Base-by-base conservation (phyloP, 2,888 invertebrate genomes). In the Ophion slaviceki region DNA sequence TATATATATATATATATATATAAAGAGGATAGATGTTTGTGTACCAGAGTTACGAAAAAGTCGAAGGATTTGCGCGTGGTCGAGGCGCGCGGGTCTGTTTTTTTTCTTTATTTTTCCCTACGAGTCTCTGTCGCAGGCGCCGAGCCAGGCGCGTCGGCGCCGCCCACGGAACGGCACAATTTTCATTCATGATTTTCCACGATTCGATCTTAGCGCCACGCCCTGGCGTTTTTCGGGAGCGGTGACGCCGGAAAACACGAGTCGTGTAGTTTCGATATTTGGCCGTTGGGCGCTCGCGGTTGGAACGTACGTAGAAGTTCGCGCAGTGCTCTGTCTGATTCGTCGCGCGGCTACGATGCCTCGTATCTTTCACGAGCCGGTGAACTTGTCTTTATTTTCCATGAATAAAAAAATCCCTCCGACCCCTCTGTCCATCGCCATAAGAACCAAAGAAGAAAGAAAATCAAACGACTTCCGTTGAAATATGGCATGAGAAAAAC, bases 181-280 rank as follows among this genome's bases (percentile, higher is more conserved):
- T 92, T 92, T 92, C 92, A 92, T 92, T 92, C 92, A 92, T 92
- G 91, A 89, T 92, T 92, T 91, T 89, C 47, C 86, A 84, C 87
- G 86, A 62, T 82, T 75, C 89, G 88, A 89, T 86, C 84, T 88
- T 86, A 89, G 89, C 88, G 89, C 88, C 89, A 87, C 88, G 87
- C 88, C 85, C 86, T 85, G 74, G 79, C 79, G 85, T 78, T 64
- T 78, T 74, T 45, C 82, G 74, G 81, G 75, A 57, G 53, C 82
- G 78, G 76, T 79, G 64, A 86, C 74, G 70, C 70, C 71, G 79
- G 45, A 10, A 80, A 86, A 72, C 82, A 68, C 70, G 5, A 32
- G 57, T 47, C 47, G 47, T 47, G 11, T 47, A 77, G 57, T 75
- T 78, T 80, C 68, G 66, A 10, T 71, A 70, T 71, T 45, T 47